These are phyloP conservation scores for Folsomia candida DNA, from an alignment of 2,888 invertebrate species.

Conservation along the genomic window DNA sequence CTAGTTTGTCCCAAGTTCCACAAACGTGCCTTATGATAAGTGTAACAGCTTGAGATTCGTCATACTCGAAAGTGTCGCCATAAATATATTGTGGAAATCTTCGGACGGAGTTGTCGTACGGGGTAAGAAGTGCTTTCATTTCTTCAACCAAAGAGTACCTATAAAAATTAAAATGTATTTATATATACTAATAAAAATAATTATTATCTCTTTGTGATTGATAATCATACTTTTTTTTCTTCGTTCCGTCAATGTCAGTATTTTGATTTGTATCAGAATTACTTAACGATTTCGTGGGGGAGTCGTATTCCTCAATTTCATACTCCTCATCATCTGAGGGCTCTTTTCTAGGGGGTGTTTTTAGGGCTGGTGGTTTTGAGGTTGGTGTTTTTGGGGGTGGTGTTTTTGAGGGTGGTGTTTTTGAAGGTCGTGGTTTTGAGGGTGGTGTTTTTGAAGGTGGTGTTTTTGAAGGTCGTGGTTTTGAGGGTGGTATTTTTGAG, in stretches of 20 bases:
- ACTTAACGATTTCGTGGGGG: slow-evolving; percentile 6
- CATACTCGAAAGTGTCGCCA: background rate
- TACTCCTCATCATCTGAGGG: too few species aligned
- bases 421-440: too few species aligned
- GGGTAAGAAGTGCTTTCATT: background rate
- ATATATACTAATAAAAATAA: background rate
- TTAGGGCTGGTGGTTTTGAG: background rate
- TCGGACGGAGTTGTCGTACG: slow-evolving; percentile 7
- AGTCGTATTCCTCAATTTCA: slow-evolving; percentile 19
- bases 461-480: too few species aligned
- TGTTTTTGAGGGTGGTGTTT: too few species aligned
- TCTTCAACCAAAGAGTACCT: background rate
- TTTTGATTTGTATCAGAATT: background rate
- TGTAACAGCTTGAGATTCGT: background rate
- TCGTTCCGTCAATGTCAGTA: background rate
- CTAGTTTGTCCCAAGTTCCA: background rate
- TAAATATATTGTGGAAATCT: slow-evolving; percentile 11
- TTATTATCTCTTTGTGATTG: too few species aligned
- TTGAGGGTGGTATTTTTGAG: too few species aligned
- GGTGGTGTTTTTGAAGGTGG: too few species aligned
- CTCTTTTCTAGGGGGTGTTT: background rate
- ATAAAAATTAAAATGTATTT: background rate
- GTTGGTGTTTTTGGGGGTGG: too few species aligned
- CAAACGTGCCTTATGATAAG: background rate
- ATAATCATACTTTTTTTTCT: slow-evolving; percentile 4